Percentiles rank a stretch among this genome's conserved stretches.
These are phyloP conservation scores for Empidonax traillii DNA, from an alignment of 2,113 vertebrate species.

Conservation along the genomic window DNA sequence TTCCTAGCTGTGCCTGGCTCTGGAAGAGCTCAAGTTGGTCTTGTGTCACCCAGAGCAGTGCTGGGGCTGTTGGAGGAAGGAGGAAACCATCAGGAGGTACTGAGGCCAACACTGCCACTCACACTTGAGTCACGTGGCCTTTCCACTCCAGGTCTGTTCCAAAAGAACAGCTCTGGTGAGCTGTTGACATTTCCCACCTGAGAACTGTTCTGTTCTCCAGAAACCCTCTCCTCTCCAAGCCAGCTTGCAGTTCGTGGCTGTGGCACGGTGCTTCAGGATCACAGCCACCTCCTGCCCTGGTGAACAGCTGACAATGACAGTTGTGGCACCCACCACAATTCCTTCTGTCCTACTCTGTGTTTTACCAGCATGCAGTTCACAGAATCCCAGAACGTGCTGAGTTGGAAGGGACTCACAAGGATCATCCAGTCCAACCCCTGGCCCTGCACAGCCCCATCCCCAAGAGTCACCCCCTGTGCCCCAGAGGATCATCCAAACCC, in stretches of 20 bases:
- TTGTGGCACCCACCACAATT: not conserved
- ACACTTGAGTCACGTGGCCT: not conserved
- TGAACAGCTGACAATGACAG: not conserved
- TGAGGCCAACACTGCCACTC: not conserved
- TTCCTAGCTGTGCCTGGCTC: not conserved
- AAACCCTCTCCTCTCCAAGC: not conserved
- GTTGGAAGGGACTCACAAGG: not conserved
- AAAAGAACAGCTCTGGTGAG: not conserved
- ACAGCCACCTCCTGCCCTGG: not conserved
- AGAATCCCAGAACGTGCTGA: not conserved
- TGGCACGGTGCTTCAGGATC: not conserved
- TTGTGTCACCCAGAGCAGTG: not conserved
- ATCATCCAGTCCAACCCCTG: not conserved
- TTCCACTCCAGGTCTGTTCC: not conserved
- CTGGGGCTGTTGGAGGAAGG: not conserved
- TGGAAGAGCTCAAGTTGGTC: not conserved
- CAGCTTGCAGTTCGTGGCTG: not conserved
- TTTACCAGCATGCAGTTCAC: not conserved
- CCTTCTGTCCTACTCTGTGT: not conserved
- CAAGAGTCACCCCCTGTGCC: not conserved
- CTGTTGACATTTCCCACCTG: not conserved
- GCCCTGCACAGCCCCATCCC: not conserved
- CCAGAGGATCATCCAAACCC: not conserved
- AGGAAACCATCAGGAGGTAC: not conserved
- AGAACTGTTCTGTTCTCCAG: not conserved